phyloP scores from a whole-genome alignment of 2,888 invertebrate species.

The Notodonta dromedarius region DNA sequence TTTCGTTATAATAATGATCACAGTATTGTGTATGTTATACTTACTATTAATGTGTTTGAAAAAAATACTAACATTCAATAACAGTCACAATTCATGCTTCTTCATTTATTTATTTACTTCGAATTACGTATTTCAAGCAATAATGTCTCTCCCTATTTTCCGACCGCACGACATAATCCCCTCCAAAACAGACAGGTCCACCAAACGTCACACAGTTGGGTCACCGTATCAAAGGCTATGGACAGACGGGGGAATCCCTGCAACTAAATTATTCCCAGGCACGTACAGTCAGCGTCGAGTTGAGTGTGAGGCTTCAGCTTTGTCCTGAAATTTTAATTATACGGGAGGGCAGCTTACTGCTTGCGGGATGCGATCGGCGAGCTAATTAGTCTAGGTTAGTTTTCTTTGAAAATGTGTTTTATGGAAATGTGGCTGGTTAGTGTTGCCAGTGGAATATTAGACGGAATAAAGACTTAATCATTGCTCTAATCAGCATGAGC shows the following conservation, averaged over 20 bases:
- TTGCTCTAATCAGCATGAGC: too few relatives aligned
- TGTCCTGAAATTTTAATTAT: constrained; percentile 79
- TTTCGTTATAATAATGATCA: too few relatives aligned
- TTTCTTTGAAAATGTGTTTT: background rate
- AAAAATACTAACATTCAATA: too few relatives aligned
- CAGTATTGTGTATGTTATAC: too few relatives aligned
- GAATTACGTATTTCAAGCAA: too few relatives aligned
- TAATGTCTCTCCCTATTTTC: too few relatives aligned
- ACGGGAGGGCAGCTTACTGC: constrained; percentile 33
- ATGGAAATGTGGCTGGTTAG: background rate
- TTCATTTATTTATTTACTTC: too few relatives aligned
- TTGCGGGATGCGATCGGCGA: constrained; percentile 26
- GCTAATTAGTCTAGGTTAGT: constrained; percentile 19
- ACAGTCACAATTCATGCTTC: too few relatives aligned
- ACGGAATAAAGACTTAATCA: too few relatives aligned
- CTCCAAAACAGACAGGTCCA: background rate
- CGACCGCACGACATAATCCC: background rate
- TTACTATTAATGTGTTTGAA: too few relatives aligned
- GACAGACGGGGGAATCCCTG: constrained; percentile 66
- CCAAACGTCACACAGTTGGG: background rate
- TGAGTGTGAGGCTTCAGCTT: constrained; percentile 66
- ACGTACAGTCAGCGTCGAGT: constrained; percentile 54
- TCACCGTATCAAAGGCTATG: constrained; percentile 56
- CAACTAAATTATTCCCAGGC: constrained; percentile 76
- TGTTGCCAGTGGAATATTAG: too few relatives aligned